Percentiles rank a stretch among this genome's conserved stretches.
phyloP scores from a whole-genome alignment of 2,888 invertebrate species.

The Macrosoma leucophasiata region DNA sequence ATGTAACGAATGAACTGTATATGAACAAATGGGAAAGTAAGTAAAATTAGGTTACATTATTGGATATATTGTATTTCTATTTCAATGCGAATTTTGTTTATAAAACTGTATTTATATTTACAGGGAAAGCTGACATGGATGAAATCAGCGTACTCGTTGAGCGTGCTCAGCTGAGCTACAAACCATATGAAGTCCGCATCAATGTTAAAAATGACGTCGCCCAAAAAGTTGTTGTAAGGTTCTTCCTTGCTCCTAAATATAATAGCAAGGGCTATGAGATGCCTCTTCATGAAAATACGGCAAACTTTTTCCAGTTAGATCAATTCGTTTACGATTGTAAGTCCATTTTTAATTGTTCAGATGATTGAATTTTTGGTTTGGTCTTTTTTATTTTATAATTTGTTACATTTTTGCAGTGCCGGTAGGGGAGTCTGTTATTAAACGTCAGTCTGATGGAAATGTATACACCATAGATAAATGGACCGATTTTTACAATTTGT shows the following conservation, averaged over 20 bases:
- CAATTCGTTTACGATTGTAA: constrained; percentile 71
- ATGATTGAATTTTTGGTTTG: too few relatives aligned
- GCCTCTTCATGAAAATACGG: constrained; percentile 69
- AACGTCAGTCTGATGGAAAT: constrained; percentile 76
- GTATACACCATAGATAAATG: constrained; percentile 73
- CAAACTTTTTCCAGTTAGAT: constrained; percentile 77
- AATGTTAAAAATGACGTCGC: constrained; percentile 74
- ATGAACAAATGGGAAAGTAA: constrained; percentile 39
- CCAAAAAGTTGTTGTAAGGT: constrained; percentile 71
- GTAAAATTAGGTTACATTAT: too few relatives aligned
- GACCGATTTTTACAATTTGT: constrained; percentile 52
- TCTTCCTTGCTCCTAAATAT: constrained; percentile 83
- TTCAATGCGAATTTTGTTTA: too few relatives aligned
- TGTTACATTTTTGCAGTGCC: constrained; percentile 39
- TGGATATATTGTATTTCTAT: too few relatives aligned
- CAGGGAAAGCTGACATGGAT: constrained; percentile 44
- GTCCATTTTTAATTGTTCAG: constrained; percentile 30
- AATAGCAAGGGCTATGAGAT: constrained; percentile 72
- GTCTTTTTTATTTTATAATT: too few relatives aligned
- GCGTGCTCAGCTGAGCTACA: constrained; percentile 81
- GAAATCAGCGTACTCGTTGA: constrained; percentile 73
- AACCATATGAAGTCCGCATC: constrained; percentile 79
- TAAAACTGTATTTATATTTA: constrained; percentile 2
- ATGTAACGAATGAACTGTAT: constrained; percentile 74
- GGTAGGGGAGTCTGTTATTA: constrained; percentile 65